Evolutionary conservation across 2,888 invertebrate species (phyloP), one percentile per base, ranked within the genome.

Genomic region (Drosophila pseudotakahashii): DNA sequence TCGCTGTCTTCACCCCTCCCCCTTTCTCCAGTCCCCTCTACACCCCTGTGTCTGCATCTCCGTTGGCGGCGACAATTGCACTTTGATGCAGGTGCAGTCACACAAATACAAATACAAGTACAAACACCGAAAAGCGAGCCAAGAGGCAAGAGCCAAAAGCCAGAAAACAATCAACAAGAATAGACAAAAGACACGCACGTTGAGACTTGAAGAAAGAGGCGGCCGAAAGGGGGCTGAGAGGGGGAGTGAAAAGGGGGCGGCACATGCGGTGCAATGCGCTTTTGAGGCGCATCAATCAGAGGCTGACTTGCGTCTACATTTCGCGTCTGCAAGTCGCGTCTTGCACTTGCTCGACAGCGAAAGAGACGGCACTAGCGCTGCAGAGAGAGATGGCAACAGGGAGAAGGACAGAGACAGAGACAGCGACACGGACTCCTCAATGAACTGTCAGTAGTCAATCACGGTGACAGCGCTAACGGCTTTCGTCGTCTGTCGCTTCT

Each of bases 231-330:
- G 6, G 3, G 44, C 6, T 14, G 13, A 14, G 3, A 32, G 26
- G 32, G n/a, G 51, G 51, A 37, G 58, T 36, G 55, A 13, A 41
- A 19, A 36, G 39, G 44, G 48, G 48, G 30, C 14, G 41, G 32
- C 47, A 47, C 47, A 47, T 32, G 47, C 47, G 68, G 48, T 34
- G 58, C 58, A 51, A 51, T 59, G 59, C 54, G 67, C 67, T 66
- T 68, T 68, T 66, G 67, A 66, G 67, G 67, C 67, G 57, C 69
- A 70, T 70, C 69, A 70, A 70, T 70, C 70, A 70, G 71, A 64
- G 66, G 53, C 66, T 47, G 66, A 47, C 66, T 66, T 41, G 51
- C 64, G 64, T 53, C 64, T 45, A 37, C 63, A 37, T 30, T 42
- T 64, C 14, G 50, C 51, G 64, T 44, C 63, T 62, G 30, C 51